A percentile compares a stretch with the other conserved stretches of the same genome.
These are phyloP conservation scores for Leucozona laternaria DNA, from an alignment of 2,888 invertebrate species.

Conservation along the genomic window DNA sequence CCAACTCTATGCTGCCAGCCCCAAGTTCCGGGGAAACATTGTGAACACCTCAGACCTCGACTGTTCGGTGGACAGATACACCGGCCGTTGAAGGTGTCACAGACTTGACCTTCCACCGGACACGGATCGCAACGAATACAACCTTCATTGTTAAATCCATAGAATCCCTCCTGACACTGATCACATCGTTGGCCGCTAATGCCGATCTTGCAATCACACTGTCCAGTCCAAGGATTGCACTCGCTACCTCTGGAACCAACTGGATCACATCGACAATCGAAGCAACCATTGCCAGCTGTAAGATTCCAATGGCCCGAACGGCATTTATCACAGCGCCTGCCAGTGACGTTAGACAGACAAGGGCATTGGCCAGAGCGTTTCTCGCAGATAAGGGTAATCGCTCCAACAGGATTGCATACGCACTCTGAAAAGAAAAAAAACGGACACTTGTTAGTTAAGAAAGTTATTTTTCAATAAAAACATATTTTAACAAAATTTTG, in stretches of 20 bases:
- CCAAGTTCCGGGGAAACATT: constrained; percentile 92
- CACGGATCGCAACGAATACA: constrained; percentile 93
- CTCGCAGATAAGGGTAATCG: constrained; percentile 89
- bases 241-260: constrained; percentile 87
- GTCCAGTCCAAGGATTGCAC: constrained; percentile 91
- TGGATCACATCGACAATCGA: constrained; percentile 91
- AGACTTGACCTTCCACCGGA: constrained; percentile 92
- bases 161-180: constrained; percentile 88
- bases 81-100: constrained; percentile 94
- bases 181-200: constrained; percentile 90
- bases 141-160: constrained; percentile 90
- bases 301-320: constrained; percentile 92
- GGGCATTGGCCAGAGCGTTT: constrained; percentile 91
- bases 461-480: too few species aligned
- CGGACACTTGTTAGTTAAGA: neutral
- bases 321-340: constrained; percentile 90
- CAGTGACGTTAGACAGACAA: constrained; percentile 89
- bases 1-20: constrained; percentile 90
- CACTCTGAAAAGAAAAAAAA: constrained; percentile 89
- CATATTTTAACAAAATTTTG: too few species aligned
- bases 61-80: constrained; percentile 96
- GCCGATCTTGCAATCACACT: constrained; percentile 91
- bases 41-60: constrained; percentile 91
- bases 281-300: constrained; percentile 89
- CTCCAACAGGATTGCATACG: constrained; percentile 90